Evolutionary conservation across 2,113 vertebrate species (phyloP).

Genomic region (Sceloporus tristichus): DNA sequence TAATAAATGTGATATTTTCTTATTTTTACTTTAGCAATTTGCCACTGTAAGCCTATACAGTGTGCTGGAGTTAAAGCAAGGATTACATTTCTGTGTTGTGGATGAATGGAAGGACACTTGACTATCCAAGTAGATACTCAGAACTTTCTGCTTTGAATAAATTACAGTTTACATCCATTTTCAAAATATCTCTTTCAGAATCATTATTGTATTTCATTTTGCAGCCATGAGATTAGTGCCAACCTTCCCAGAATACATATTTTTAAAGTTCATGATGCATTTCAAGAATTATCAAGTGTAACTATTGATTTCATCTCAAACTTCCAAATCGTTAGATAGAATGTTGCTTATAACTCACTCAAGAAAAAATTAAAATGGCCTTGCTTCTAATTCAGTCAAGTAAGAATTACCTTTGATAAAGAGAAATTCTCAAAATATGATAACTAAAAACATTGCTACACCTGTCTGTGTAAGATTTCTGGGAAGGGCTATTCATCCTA

Average conservation of each 20-base stretch:
- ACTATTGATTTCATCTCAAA: not conserved
- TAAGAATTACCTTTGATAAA: not conserved
- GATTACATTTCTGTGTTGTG: not conserved
- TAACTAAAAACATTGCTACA: not conserved
- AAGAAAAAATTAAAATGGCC: not conserved
- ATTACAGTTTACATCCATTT: too few relatives aligned
- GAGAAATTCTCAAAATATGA: not conserved
- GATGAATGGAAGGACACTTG: not conserved
- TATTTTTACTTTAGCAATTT: not conserved
- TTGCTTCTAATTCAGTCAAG: not conserved
- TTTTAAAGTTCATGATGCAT: too few relatives aligned
- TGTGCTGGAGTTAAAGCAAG: not conserved
- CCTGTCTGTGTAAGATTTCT: too few relatives aligned
- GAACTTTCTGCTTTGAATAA: too few relatives aligned
- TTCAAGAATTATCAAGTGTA: too few relatives aligned
- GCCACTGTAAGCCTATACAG: not conserved
- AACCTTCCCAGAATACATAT: too few relatives aligned
- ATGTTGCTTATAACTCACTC: not conserved
- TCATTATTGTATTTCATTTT: too few relatives aligned
- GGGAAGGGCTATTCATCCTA: too few relatives aligned
- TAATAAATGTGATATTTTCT: not conserved
- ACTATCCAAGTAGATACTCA: too few relatives aligned
- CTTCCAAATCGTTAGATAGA: not conserved
- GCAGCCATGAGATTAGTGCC: too few relatives aligned
- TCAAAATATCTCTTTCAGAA: too few relatives aligned